Evolutionary conservation across 2,888 invertebrate genomes (phyloP).

Genomic region (Ctenicera cuprea): DNA sequence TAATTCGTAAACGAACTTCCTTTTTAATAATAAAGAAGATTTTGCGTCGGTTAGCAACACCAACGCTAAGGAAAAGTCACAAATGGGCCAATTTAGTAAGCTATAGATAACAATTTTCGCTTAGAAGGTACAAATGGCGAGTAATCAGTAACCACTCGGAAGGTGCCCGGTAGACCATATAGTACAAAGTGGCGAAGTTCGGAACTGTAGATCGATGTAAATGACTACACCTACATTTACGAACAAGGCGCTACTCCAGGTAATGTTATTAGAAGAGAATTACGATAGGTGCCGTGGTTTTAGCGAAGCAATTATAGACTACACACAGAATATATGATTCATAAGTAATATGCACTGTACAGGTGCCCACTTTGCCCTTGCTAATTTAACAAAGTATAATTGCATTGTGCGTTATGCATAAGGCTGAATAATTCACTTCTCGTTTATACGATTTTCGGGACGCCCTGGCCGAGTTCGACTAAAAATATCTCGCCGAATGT

Average conservation of each 20-base stretch:
- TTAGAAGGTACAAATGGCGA: constrained; percentile 24
- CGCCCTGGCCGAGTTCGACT: constrained; percentile 26
- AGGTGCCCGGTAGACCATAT: constrained; percentile 37
- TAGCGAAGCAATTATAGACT: constrained; percentile 34
- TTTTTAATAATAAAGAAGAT: constrained; percentile 6
- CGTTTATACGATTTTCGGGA: constrained; percentile 33
- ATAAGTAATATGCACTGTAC: constrained; percentile 28
- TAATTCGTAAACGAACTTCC: not conserved
- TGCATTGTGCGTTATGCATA: constrained; percentile 37
- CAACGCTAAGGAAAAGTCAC: constrained; percentile 12
- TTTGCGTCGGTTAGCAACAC: not conserved
- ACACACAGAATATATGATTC: constrained; percentile 32
- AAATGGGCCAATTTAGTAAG: constrained; percentile 30
- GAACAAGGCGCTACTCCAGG: constrained; percentile 26
- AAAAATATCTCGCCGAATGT: constrained; percentile 32
- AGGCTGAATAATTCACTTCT: constrained; percentile 27
- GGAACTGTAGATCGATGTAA: constrained; percentile 36
- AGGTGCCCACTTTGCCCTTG: constrained; percentile 25
- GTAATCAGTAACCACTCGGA: constrained; percentile 33
- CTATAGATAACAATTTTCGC: constrained; percentile 33
- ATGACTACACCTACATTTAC: constrained; percentile 31
- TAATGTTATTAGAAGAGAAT: constrained; percentile 34
- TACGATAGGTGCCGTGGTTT: constrained; percentile 28
- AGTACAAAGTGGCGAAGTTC: constrained; percentile 32
- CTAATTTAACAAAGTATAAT: constrained; percentile 34